Conservation (phyloP, 2,888 invertebrate species). For the Platyscelio sp. region DNA sequence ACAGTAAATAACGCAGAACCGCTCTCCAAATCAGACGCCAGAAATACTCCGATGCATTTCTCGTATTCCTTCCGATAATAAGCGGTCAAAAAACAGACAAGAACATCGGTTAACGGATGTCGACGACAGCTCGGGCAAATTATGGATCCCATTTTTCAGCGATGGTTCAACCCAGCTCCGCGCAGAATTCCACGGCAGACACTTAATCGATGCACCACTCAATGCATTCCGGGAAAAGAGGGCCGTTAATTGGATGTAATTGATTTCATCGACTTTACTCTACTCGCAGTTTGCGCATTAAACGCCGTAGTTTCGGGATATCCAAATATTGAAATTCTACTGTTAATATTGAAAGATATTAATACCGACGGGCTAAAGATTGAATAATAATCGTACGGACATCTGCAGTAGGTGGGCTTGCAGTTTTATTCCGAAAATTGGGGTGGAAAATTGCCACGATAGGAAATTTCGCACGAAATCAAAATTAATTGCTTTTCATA, state of each 20-base stretch:
- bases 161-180: neutral
- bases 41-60: neutral
- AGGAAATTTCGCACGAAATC: too few relatives aligned
- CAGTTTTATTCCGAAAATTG: too few relatives aligned
- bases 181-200: conserved; percentile 23
- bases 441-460: too few relatives aligned
- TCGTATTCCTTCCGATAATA: conserved; percentile 29
- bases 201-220: conserved; percentile 37
- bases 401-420: too few relatives aligned
- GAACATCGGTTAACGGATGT: conserved; percentile 40
- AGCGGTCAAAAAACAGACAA: conserved; percentile 32
- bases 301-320: neutral
- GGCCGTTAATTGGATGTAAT: conserved; percentile 24
- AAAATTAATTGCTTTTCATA: too few relatives aligned
- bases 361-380: too few relatives aligned
- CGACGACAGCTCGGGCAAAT: conserved; percentile 38
- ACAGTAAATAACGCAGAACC: too few relatives aligned
- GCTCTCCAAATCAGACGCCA: neutral
- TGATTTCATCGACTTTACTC: conserved; percentile 1
- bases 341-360: neutral
- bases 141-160: conserved; percentile 44
- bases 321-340: neutral
- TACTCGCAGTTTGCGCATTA: too few relatives aligned
- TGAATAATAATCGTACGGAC: too few relatives aligned
- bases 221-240: neutral